A percentile compares a stretch with the other conserved stretches of the same genome.
These are phyloP conservation scores for Acanthacorydalis orientalis DNA, from an alignment of 2,888 invertebrate genomes.

Conservation along the genomic window DNA sequence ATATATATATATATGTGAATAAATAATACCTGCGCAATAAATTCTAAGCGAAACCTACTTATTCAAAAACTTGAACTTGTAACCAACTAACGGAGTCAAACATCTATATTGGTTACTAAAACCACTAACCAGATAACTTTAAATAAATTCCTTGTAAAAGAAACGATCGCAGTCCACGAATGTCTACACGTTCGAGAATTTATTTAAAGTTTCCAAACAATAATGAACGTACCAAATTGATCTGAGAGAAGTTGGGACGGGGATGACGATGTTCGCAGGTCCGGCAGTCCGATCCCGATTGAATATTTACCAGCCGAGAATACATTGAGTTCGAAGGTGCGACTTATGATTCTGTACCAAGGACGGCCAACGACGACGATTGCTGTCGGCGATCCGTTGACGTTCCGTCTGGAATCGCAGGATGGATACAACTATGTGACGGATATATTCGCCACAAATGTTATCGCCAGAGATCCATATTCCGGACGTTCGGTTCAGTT, in stretches of 20 bases:
- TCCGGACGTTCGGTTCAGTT: slow-evolving; percentile 78
- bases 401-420: slow-evolving; percentile 76
- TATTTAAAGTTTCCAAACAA: slow-evolving; percentile 2
- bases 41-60: too few relatives aligned
- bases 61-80: not conserved
- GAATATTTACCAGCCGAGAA: slow-evolving; percentile 86
- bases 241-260: slow-evolving; percentile 33
- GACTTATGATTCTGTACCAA: slow-evolving; percentile 72
- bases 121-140: slow-evolving; percentile 4
- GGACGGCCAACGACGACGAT: slow-evolving; percentile 84
- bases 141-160: not conserved
- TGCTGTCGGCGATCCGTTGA: slow-evolving; percentile 81
- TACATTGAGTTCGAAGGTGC: slow-evolving; percentile 73
- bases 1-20: not conserved
- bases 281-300: slow-evolving; percentile 82
- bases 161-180: slow-evolving; percentile 23
- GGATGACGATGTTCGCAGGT: slow-evolving; percentile 40
- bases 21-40: too few relatives aligned
- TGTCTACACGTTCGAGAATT: slow-evolving; percentile 6
- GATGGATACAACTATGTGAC: slow-evolving; percentile 77
- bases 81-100: not conserved
- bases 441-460: slow-evolving; percentile 86
- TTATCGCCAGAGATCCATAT: slow-evolving; percentile 83
- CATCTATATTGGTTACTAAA: slow-evolving; percentile 3
- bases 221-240: slow-evolving; percentile 18